phyloP scores from a whole-genome alignment of 2,113 vertebrate genomes.

The Notothenia coriiceps region DNA sequence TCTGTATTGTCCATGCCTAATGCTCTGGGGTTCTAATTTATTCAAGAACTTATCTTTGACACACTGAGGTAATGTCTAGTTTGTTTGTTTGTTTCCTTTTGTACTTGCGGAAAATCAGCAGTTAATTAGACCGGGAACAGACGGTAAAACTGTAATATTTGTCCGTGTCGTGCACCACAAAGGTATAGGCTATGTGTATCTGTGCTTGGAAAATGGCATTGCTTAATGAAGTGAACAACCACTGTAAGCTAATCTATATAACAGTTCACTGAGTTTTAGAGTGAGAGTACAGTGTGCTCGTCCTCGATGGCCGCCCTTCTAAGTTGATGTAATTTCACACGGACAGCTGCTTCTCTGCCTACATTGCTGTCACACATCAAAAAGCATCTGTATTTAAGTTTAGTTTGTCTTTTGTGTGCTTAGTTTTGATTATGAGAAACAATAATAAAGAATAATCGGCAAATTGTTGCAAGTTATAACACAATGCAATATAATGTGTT shows the following conservation, averaged over 20 bases:
- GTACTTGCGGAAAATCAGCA: neutral
- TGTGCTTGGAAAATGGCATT: conserved; percentile 43
- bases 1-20: neutral
- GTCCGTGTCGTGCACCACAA: conserved; percentile 20
- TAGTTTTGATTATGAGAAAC: neutral
- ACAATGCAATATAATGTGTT: no score
- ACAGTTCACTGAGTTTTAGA: conserved; percentile 58
- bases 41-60: neutral
- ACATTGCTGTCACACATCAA: conserved; percentile 1
- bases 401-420: neutral
- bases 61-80: neutral
- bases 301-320: conserved; percentile 9
- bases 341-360: conserved; percentile 15
- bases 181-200: conserved; percentile 30
- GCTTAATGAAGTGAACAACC: conserved; percentile 56
- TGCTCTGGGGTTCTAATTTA: neutral
- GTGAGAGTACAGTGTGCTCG: conserved; percentile 30
- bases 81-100: neutral
- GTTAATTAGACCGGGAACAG: conserved; percentile 11
- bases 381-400: neutral
- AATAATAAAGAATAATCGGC: no score
- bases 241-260: conserved; percentile 58
- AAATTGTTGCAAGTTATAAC: neutral
- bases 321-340: conserved; percentile 27
- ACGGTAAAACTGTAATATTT: conserved; percentile 41